Base-by-base conservation (phyloP, 2,888 invertebrate species). In the Yponomeuta malinellus region DNA sequence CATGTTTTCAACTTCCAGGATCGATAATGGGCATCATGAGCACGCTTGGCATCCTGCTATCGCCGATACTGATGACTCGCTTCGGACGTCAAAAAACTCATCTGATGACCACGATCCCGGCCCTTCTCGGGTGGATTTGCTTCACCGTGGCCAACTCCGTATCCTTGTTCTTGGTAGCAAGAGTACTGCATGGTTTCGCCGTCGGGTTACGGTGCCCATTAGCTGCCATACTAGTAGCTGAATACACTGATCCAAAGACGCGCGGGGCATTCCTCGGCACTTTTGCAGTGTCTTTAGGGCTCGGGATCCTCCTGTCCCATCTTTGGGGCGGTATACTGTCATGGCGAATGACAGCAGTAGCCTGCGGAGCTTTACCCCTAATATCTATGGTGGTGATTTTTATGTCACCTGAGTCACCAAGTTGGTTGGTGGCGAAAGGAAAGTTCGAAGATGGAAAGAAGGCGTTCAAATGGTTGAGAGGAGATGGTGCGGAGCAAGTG, bases 241-340 rank as follows among this genome's bases (percentile, higher is more conserved):
- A 94, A 81, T 93, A 93, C 72, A 93, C 93, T 0, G 93, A 93
- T 72, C 95, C 94, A 0, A 93, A 90, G 76, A 93, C 95, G 72
- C 88, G 96, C 71, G 95, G 95, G 6, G 91, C 93, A 1, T 91
- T 95, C 59, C 86, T 95, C 48, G 93, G 95, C 15, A 93, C 93
- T 0, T 93, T 95, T 37, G 94, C 94, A 0, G 90, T 95, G 70
- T 93, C 94, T 0, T 87, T 95, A 48, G 94, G 95, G 0, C 70
- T 93, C 69, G 95, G 96, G 0, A 94, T 95, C 71, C 88, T 95
- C 15, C 73, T 94, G 0, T 93, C 94, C 0, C 96, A 96, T 79
- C 78, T 93, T 0, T 88, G 95, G 78, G 96, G 96, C 1, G 93
- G 93, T 0, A 93, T 93, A 79, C 79, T 94, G 3, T 83, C 92